These are phyloP conservation scores for Siphlonurus alternatus DNA, from an alignment of 2,888 invertebrate species.

Conservation along the genomic window DNA sequence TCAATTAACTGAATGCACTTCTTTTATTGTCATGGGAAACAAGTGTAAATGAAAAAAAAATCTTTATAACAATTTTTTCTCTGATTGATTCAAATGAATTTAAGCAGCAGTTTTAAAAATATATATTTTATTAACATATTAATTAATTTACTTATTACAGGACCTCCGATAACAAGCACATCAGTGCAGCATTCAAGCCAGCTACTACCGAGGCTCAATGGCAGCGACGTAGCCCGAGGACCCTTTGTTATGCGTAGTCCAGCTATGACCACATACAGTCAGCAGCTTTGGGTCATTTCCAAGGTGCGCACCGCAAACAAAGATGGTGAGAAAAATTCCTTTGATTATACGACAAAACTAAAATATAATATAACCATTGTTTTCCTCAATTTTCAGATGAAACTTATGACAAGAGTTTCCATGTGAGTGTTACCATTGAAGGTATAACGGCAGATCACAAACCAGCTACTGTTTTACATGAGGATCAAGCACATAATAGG, in stretches of 20 bases:
- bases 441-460: slow-evolving; percentile 62
- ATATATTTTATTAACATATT: too few species aligned
- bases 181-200: slow-evolving; percentile 38
- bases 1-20: too few species aligned
- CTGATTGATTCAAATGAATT: too few species aligned
- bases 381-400: slow-evolving; percentile 46
- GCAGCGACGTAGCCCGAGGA: slow-evolving; percentile 36
- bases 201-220: slow-evolving; percentile 27
- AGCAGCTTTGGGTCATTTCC: slow-evolving; percentile 86
- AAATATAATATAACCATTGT: too few species aligned
- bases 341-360: neutral
- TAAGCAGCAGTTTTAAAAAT: too few species aligned
- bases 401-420: slow-evolving; percentile 77
- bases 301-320: slow-evolving; percentile 67
- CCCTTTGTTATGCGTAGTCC: slow-evolving; percentile 80
- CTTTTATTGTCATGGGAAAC: too few species aligned
- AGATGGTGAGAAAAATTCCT: slow-evolving; percentile 46
- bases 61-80: too few species aligned
- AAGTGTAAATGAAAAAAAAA: too few species aligned
- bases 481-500: slow-evolving; percentile 54
- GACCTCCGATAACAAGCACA: slow-evolving; percentile 60
- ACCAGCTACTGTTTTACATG: slow-evolving; percentile 44
- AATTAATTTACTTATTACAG: slow-evolving; percentile 28
- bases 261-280: slow-evolving; percentile 69
- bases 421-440: slow-evolving; percentile 67